Evolutionary conservation across 2,797 vertebrate genomes (phyloP), one percentile per base, ranked within the genome.

Genomic region (Tympanoctomys barrerae): DNA sequence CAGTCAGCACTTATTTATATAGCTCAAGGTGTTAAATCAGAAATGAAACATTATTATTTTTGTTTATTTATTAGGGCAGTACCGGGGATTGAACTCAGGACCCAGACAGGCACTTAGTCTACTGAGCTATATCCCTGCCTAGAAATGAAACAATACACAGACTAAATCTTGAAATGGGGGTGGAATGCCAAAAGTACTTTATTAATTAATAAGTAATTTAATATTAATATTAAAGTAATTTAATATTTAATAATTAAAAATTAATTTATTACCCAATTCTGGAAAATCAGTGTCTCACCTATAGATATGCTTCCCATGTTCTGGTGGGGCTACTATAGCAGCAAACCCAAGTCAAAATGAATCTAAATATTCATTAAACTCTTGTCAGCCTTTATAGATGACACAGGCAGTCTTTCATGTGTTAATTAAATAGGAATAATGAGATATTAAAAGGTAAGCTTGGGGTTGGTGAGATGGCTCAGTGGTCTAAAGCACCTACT

Each of bases 401-500:
- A 89, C 21, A 68, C 0, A 85, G 42, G 42, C 5, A 39, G 39
- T 26, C n/a, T 79, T 61, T 24, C 33, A 83, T 77, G 22, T 85
- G 46, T 66, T 88, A 64, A 87, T 52, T 66, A 75, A 95, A 59
- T 52, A 94, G 52, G 94, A 94, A 96, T 24, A 95, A 42, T 68
- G 10, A 87, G 86, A 66, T 33, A 87, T 83, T 83, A 39, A 39
- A 39, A 39, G 39, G 39, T 39, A 39, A 39, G 39, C 39, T 39
- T 39, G 39, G 39, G 39, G 39, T 4, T 39, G 39, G 39, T 39
- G 39, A 39, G 39, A 39, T 39, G 39, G 39, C 39, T 39, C 39
- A 39, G 39, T 39, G 39, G 39, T 39, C 39, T 39, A 39, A 39
- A 39, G 39, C 39, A 39, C 39, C 39, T 39, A 39, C 39, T 39